These are phyloP conservation scores for Aporophyla nigra DNA, from an alignment of 2,888 invertebrate species.

Conservation along the genomic window DNA sequence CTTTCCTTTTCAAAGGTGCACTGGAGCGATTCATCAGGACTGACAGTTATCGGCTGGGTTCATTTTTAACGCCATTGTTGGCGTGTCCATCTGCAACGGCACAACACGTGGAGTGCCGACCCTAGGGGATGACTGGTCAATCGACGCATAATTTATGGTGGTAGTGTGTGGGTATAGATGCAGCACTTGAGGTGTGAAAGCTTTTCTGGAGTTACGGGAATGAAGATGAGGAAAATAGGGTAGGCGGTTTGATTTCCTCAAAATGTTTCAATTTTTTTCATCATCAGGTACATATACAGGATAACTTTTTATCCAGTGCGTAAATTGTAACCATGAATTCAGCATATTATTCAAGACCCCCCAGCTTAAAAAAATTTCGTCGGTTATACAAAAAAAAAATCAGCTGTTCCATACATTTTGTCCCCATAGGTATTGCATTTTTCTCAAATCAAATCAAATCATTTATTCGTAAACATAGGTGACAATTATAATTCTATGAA, in stretches of 20 bases:
- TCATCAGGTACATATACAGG: too few relatives aligned
- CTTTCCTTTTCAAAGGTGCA: conserved; percentile 70
- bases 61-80: conserved; percentile 89
- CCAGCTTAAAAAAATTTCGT: too few relatives aligned
- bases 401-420: too few relatives aligned
- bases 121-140: conserved; percentile 80
- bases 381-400: too few relatives aligned
- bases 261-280: too few relatives aligned
- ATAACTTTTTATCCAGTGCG: too few relatives aligned
- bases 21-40: conserved; percentile 81
- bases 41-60: conserved; percentile 81
- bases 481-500: too few relatives aligned
- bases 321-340: too few relatives aligned
- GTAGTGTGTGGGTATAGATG: conserved; percentile 41
- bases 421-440: too few relatives aligned
- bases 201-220: conserved; percentile 9
- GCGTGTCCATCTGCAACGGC: conserved; percentile 79
- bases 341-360: too few relatives aligned
- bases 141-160: conserved; percentile 82
- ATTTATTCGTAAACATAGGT: too few relatives aligned
- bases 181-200: conserved; percentile 29
- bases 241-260: background rate
- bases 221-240: background rate
- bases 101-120: conserved; percentile 67
- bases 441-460: too few relatives aligned